Conservation (phyloP, 1,140 invertebrate species). For the Neelides sp. region DNA sequence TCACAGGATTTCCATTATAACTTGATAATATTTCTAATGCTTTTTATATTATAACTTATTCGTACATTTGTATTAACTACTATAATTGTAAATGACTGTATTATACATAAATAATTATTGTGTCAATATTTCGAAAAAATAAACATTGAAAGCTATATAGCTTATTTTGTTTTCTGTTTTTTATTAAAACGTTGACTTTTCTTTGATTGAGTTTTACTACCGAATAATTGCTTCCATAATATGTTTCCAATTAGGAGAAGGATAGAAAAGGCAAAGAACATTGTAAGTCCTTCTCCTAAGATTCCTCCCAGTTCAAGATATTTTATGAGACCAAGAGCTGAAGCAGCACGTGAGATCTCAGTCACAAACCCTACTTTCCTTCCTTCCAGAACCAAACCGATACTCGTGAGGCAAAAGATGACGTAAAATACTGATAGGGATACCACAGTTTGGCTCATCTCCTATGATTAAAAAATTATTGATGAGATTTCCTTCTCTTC, state of each 20-base stretch:
- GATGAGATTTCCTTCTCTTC: constrained; percentile 39
- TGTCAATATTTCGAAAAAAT: too few species aligned
- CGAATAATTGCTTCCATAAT: neutral
- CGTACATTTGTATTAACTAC: too few species aligned
- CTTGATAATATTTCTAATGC: too few species aligned
- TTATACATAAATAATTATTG: too few species aligned
- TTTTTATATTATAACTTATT: too few species aligned
- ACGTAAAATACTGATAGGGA: constrained; percentile 7
- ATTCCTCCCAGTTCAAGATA: neutral
- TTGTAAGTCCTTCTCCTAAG: neutral
- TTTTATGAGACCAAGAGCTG: neutral
- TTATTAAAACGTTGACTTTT: neutral
- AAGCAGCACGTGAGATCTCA: constrained; percentile 10
- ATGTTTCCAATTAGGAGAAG: neutral
- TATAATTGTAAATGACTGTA: too few species aligned
- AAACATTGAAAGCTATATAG: too few species aligned
- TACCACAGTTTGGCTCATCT: constrained; percentile 16
- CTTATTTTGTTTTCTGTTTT: neutral
- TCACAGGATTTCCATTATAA: too few species aligned
- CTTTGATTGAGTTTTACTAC: neutral
- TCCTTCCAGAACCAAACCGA: constrained; percentile 17
- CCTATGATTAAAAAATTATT: neutral
- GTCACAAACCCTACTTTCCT: constrained; percentile 7
- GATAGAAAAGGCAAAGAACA: neutral
- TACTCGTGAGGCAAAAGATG: constrained; percentile 16